phyloP scores from a whole-genome alignment of 2,888 invertebrate species.

The Ceriagrion tenellum region DNA sequence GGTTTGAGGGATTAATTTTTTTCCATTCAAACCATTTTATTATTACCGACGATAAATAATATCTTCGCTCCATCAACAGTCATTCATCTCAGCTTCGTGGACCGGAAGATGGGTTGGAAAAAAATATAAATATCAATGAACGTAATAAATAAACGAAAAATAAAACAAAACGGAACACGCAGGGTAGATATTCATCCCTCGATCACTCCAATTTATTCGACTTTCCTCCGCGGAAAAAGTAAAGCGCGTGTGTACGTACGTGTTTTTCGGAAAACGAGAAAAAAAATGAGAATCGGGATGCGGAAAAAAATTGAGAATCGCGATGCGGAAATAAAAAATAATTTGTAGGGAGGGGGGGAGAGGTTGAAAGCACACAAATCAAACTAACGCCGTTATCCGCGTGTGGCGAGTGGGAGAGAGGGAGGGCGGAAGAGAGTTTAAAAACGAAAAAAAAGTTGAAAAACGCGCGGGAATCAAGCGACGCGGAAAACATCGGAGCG shows the following conservation, averaged over 20 bases:
- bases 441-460: not conserved
- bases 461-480: not conserved
- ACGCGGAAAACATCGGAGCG: not conserved
- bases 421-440: not conserved
- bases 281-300: not conserved
- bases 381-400: slow-evolving; percentile 36
- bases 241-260: not conserved
- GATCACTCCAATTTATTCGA: slow-evolving; percentile 36
- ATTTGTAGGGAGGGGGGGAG: not conserved
- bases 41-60: slow-evolving; percentile 1
- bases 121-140: not conserved
- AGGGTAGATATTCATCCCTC: not conserved
- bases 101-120: not conserved
- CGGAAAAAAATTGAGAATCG: not conserved
- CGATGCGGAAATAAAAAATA: not conserved
- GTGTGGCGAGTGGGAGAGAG: not conserved
- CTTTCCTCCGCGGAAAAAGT: not conserved
- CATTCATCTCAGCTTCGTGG: not conserved
- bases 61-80: slow-evolving; percentile 11
- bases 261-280: not conserved
- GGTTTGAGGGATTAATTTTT: not conserved
- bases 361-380: not conserved
- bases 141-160: not conserved
- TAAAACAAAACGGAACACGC: not conserved
- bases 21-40: not conserved